Conservation (phyloP, 2,797 vertebrate genomes). For the Lindbergichthys nudifrons region DNA sequence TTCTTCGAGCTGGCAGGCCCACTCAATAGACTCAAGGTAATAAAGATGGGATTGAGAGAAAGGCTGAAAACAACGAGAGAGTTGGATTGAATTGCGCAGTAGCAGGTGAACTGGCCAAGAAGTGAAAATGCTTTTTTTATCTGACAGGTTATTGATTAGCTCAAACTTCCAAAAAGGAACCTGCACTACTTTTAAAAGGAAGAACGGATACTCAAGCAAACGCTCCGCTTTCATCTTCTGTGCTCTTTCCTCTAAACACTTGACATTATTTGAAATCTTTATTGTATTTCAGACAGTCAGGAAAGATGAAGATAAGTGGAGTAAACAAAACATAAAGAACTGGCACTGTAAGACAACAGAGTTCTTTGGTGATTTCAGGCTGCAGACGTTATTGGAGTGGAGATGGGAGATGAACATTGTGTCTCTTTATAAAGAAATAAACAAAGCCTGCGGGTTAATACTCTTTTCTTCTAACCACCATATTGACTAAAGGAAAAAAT, state of each 20-base stretch:
- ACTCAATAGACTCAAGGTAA: constrained; percentile 75
- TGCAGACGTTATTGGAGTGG: background rate
- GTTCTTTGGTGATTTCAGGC: background rate
- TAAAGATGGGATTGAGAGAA: constrained; percentile 68
- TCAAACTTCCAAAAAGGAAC: constrained; percentile 68
- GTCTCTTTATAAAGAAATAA: background rate
- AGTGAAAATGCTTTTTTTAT: constrained; percentile 67
- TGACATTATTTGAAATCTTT: constrained; percentile 37
- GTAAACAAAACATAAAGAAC: constrained; percentile 7
- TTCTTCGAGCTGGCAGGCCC: constrained; percentile 66
- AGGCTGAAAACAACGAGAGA: constrained; percentile 59
- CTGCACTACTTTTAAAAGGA: constrained; percentile 52
- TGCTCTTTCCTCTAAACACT: constrained; percentile 36
- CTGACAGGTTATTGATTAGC: constrained; percentile 76
- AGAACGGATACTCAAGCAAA: constrained; percentile 35
- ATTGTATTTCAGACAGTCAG: constrained; percentile 30
- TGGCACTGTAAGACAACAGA: background rate
- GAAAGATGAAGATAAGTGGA: constrained; percentile 19
- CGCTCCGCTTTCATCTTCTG: constrained; percentile 5
- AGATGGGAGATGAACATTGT: background rate
- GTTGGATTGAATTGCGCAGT: constrained; percentile 66
- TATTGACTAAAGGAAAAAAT: background rate
- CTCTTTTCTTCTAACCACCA: background rate
- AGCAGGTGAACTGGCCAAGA: constrained; percentile 53
- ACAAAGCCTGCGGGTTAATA: too few relatives aligned